phyloP scores from a whole-genome alignment of 2,113 vertebrate genomes.

The Ciconia boyciana region DNA sequence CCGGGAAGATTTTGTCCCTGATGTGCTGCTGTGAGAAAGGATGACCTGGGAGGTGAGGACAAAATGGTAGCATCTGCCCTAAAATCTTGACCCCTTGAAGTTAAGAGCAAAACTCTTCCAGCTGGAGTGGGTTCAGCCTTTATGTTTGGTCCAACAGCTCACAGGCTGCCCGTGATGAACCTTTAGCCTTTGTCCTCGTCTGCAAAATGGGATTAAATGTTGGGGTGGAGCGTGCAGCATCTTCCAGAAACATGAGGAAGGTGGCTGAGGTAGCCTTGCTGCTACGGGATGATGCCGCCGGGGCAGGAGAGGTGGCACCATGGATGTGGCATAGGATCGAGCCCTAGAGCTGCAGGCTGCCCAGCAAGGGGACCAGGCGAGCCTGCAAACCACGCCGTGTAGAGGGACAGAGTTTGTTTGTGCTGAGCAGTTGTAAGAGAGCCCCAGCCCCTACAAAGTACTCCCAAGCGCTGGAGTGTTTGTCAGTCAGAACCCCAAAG shows the following conservation, averaged over 20 bases:
- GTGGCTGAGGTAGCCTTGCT: neutral
- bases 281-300: neutral
- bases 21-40: neutral
- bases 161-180: neutral
- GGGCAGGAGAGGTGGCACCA: neutral
- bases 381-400: rapidly evolving
- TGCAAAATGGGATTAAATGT: neutral
- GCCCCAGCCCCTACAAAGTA: neutral
- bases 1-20: neutral
- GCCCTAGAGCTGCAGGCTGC: neutral
- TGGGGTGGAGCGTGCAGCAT: rapidly evolving
- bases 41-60: neutral
- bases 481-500: neutral
- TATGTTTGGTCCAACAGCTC: neutral
- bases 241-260: neutral
- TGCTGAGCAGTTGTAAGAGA: neutral
- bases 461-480: neutral
- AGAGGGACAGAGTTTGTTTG: neutral
- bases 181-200: neutral
- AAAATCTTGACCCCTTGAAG: neutral
- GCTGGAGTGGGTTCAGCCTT: neutral
- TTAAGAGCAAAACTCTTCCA: neutral
- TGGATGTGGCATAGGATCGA: rapidly evolving
- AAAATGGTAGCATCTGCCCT: neutral
- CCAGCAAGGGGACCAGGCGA: no score